These are phyloP conservation scores for Saturnia japonica DNA, from an alignment of 2,888 invertebrate genomes.

Conservation along the genomic window DNA sequence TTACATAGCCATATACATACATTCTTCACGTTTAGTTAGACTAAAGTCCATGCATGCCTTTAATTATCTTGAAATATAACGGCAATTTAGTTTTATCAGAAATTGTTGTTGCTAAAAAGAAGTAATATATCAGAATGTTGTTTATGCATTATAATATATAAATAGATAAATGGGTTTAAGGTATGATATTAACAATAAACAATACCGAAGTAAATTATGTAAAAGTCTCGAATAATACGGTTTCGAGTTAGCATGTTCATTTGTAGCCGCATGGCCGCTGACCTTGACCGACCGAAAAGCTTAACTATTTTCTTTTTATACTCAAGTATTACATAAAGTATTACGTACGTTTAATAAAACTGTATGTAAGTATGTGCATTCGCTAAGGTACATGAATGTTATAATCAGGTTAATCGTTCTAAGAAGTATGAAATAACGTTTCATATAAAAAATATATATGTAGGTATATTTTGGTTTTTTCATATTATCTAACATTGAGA, in stretches of 20 bases:
- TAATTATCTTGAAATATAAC: too few species aligned
- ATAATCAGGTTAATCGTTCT: too few species aligned
- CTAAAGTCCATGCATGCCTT: too few species aligned
- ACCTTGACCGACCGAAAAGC: constrained; percentile 60
- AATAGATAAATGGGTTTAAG: not conserved
- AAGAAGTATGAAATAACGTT: too few species aligned
- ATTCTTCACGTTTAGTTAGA: too few species aligned
- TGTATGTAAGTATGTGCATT: not conserved
- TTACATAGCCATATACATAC: too few species aligned
- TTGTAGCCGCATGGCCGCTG: constrained; percentile 26
- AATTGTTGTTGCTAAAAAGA: not conserved
- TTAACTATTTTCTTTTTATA: constrained; percentile 48
- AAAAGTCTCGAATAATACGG: not conserved
- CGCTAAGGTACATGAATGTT: not conserved
- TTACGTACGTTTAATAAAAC: not conserved
- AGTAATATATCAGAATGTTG: not conserved
- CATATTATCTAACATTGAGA: too few species aligned
- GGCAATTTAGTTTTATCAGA: too few species aligned
- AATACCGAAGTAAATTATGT: constrained; percentile 1
- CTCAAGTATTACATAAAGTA: constrained; percentile 4
- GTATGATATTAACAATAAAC: not conserved
- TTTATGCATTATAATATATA: not conserved
- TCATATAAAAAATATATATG: too few species aligned
- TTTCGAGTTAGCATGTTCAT: constrained; percentile 24
- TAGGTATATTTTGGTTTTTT: too few species aligned